A percentile compares a stretch with the other conserved stretches of the same genome.
Conservation (phyloP, 1,140 invertebrate genomes). For the Nasonia giraulti region DNA sequence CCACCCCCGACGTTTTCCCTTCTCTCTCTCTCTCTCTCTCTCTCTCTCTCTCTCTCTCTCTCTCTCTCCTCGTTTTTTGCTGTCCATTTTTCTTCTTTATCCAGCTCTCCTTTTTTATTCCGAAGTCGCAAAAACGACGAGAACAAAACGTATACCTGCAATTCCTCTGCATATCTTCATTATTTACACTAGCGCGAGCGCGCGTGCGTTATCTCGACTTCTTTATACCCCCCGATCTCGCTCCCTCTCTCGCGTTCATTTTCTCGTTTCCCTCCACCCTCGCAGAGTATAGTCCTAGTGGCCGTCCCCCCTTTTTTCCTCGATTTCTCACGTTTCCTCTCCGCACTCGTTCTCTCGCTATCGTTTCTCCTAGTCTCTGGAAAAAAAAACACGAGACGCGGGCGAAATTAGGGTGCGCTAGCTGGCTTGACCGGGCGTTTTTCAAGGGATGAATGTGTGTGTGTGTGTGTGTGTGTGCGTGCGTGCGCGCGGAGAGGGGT, state of each 20-base stretch:
- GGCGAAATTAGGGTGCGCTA: constrained; percentile 39
- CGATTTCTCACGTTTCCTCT: constrained; percentile 48
- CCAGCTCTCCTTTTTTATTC: not conserved
- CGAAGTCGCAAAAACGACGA: too few relatives aligned
- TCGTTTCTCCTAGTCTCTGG: constrained; percentile 30
- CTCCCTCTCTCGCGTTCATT: constrained; percentile 19
- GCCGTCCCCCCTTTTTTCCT: too few relatives aligned
- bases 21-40: not conserved
- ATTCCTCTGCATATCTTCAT: not conserved
- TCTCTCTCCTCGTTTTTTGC: not conserved
- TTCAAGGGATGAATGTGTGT: not conserved
- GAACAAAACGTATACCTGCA: not conserved
- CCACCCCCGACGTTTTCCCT: not conserved
- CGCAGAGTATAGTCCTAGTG: not conserved
- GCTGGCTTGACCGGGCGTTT: constrained; percentile 30
- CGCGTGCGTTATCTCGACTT: constrained; percentile 21
- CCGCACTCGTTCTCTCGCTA: too few relatives aligned
- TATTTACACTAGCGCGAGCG: not conserved
- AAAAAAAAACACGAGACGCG: constrained; percentile 3
- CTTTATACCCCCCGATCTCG: constrained; percentile 3
- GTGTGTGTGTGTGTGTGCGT: not conserved
- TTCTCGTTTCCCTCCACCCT: constrained; percentile 31
- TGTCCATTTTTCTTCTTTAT: not conserved
- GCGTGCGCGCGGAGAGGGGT: not conserved
- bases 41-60: too few relatives aligned